These are phyloP conservation scores for Alentia gelatinosa DNA, from an alignment of 2,888 invertebrate genomes.

Conservation along the genomic window DNA sequence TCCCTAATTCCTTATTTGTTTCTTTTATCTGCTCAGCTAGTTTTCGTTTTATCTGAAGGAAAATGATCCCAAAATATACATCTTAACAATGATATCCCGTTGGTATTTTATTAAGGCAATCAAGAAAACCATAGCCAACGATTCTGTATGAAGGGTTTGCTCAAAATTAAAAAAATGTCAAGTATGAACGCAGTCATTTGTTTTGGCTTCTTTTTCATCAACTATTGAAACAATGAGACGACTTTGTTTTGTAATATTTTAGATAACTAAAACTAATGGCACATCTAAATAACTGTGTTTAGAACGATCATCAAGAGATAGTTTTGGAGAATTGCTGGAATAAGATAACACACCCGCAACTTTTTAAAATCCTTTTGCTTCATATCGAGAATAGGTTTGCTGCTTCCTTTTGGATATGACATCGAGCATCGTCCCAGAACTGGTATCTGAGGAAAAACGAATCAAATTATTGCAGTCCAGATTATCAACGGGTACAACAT, in stretches of 20 bases:
- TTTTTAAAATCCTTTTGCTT: conserved; percentile 68
- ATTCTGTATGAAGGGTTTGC: too few relatives aligned
- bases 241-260: not conserved
- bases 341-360: conserved; percentile 69
- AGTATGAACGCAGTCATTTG: too few relatives aligned
- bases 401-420: conserved; percentile 57
- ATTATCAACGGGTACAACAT: too few relatives aligned
- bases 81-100: too few relatives aligned
- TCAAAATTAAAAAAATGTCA: too few relatives aligned
- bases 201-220: not conserved
- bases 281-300: too few relatives aligned
- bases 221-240: not conserved
- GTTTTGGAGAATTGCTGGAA: too few relatives aligned
- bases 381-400: conserved; percentile 60
- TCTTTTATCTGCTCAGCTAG: conserved; percentile 66
- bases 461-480: too few relatives aligned
- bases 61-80: not conserved
- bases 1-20: conserved; percentile 63
- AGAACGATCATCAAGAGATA: too few relatives aligned
- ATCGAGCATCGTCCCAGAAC: conserved; percentile 66
- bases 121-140: too few relatives aligned
- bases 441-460: conserved; percentile 65
- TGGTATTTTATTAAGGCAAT: too few relatives aligned
- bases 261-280: not conserved
- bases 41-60: conserved; percentile 71